phyloP scores from a whole-genome alignment of 2,888 invertebrate species.

The Lithophane ornitopus region DNA sequence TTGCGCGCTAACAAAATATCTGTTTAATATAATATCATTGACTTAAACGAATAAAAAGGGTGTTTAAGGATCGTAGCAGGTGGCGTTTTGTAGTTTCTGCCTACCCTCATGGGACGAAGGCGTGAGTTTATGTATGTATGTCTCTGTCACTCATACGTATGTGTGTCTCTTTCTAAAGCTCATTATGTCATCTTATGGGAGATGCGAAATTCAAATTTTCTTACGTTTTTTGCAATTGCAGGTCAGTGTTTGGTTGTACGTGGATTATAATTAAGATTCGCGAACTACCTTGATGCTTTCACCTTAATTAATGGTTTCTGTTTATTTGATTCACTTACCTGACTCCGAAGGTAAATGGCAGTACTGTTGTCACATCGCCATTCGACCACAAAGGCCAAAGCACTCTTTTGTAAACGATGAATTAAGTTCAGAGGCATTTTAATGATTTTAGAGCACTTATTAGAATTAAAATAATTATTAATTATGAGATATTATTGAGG shows the following conservation, averaged over 20 bases:
- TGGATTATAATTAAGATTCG: no score
- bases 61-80: not conserved
- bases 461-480: no score
- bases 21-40: no score
- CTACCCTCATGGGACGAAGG: not conserved
- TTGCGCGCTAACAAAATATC: no score
- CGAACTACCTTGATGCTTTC: no score
- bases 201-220: no score
- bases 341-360: not conserved
- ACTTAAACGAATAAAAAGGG: not conserved
- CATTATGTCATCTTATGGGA: not conserved
- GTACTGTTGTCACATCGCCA: conserved; percentile 16
- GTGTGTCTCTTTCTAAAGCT: not conserved
- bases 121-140: not conserved
- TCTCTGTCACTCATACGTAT: not conserved
- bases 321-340: conserved; percentile 21
- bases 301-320: no score
- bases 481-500: no score
- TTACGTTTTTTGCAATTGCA: no score
- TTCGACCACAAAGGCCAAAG: conserved; percentile 38
- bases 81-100: not conserved
- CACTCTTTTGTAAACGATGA: conserved; percentile 44
- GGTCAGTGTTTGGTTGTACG: no score
- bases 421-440: conserved; percentile 36
- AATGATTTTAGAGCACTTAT: not conserved